Base-by-base conservation (phyloP, 2,888 invertebrate species). In the Ennomos quercinarius region DNA sequence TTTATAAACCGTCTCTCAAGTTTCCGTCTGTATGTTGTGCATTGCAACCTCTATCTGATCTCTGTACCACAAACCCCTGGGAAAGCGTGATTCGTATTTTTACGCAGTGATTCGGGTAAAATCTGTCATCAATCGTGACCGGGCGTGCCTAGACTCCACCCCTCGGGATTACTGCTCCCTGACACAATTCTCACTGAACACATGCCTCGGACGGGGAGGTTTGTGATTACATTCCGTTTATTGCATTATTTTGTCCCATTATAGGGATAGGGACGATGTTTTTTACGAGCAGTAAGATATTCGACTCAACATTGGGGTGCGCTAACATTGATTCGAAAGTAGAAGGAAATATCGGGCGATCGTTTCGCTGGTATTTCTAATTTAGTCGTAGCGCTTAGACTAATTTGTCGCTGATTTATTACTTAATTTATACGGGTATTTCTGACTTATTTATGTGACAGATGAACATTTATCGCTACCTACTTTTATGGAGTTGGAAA, bases 161-260 rank as follows among this genome's bases (percentile, higher is more conserved):
- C 63, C 66, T 69, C 71, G 77, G 77, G 86, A 88, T 89, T 89
- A 89, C 42, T 11, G 49, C 50, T 45, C 58, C 59, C 59, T 50
- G 59, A 47, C 60, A 55, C 60, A 55, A 56, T 51, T 61, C 60
- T 51, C 60, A 61, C 51, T 55, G 58, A 60, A 55, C 44, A 70
- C 61, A 63, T 63, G 53, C 57, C 56, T 56, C 74, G 76, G 77
- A 74, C 68, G 68, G 74, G 80, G 78, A 75, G 81, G 75, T 74
- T 79, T 74, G 72, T 79, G 77, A 84, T 84, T 79, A 81, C 79
- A 80, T 82, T 81, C 80, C 76, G 75, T 81, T 83, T 83, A 84
- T 83, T 80, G 71, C 80, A 81, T 86, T 84, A 84, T 83, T 80
- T 80, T 74, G 74, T 75, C 76, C 77, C 77, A 83, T 86, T 81